Evolutionary conservation across 2,113 vertebrate species (phyloP).

Genomic region (Neopipo cinnamomea): DNA sequence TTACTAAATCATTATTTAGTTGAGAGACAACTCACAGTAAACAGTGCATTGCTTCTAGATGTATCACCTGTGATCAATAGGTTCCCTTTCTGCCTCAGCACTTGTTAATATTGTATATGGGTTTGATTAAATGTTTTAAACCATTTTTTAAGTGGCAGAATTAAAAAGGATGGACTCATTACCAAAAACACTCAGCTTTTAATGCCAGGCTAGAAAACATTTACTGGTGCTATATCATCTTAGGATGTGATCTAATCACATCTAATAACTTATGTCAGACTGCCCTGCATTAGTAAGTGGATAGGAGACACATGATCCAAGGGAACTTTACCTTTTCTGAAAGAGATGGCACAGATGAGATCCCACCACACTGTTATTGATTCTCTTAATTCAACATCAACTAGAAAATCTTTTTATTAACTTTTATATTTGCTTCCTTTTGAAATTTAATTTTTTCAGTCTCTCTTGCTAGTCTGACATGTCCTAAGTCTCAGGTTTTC

Average conservation of each 20-base stretch:
- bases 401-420: background rate
- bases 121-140: conserved; percentile 43
- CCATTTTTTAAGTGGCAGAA: conserved; percentile 41
- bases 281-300: background rate
- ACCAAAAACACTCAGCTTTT: conserved; percentile 10
- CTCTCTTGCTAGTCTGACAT: background rate
- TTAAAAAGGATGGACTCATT: conserved; percentile 32
- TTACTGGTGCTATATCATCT: conserved; percentile 15
- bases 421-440: background rate
- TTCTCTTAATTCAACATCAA: background rate
- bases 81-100: conserved; percentile 18
- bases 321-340: background rate
- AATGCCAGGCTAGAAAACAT: conserved; percentile 9
- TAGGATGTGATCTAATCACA: conserved; percentile 13
- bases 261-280: conserved; percentile 6
- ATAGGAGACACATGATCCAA: background rate
- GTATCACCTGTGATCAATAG: conserved; percentile 63
- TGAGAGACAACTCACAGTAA: conserved; percentile 48
- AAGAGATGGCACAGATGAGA: background rate
- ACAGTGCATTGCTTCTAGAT: conserved; percentile 52
- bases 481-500: background rate
- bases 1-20: conserved; percentile 42
- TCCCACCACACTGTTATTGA: background rate
- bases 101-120: conserved; percentile 21
- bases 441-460: background rate